phyloP scores from a whole-genome alignment of 1,140 invertebrate species.

The Lamellibrachia luymesi region DNA sequence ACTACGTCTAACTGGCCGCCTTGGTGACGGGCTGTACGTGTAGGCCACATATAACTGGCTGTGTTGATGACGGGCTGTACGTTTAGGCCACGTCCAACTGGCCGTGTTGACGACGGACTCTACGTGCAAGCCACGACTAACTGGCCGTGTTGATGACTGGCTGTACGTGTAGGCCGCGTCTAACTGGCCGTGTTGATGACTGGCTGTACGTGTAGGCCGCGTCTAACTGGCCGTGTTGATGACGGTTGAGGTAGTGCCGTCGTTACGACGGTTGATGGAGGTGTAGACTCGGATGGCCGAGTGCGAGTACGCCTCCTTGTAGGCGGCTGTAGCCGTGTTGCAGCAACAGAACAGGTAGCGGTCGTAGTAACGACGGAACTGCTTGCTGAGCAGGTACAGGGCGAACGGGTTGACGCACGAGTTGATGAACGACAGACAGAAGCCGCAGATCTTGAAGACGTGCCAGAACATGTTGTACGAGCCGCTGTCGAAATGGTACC shows the following conservation, averaged over 20 bases:
- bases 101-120: background rate
- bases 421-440: conserved; percentile 70
- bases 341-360: conserved; percentile 60
- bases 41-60: background rate
- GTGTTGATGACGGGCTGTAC: background rate
- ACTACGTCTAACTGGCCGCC: background rate
- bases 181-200: background rate
- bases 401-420: conserved; percentile 88
- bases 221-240: background rate
- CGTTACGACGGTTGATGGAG: background rate
- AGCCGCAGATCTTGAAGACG: conserved; percentile 78
- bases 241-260: background rate
- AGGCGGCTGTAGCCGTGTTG: background rate
- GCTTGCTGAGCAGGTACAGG: conserved; percentile 85
- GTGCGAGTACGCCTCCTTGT: background rate
- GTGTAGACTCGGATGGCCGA: background rate
- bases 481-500: conserved; percentile 80
- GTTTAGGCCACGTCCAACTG: background rate
- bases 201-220: background rate
- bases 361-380: conserved; percentile 90
- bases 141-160: background rate
- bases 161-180: background rate
- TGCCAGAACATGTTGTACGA: conserved; percentile 87
- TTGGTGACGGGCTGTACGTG: background rate
- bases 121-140: background rate